Percentiles rank a stretch among this genome's conserved stretches.
Conservation (phyloP, 2,113 vertebrate species). For the Athene cunicularia region DNA sequence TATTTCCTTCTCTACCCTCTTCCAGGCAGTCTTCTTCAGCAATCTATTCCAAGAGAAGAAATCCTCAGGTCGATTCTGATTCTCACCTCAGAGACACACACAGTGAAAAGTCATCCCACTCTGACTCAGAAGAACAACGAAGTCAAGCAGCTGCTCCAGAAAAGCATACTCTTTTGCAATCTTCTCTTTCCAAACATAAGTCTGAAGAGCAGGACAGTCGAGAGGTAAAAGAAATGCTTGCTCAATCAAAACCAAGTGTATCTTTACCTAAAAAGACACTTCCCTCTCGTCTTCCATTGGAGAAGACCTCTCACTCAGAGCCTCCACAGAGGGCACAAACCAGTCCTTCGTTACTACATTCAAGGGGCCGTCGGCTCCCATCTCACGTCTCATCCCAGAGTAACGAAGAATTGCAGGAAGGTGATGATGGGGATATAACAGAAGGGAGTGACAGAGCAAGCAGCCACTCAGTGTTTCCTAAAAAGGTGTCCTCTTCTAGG, state of each 20-base stretch:
- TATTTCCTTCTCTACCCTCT: conserved; percentile 30
- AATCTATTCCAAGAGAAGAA: conserved; percentile 49
- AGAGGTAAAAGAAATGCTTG: background rate
- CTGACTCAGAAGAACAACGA: background rate
- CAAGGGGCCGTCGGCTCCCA: conserved; percentile 45
- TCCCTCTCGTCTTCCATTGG: background rate
- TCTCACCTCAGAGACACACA: background rate
- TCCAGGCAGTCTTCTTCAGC: conserved; percentile 60
- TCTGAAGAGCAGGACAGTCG: background rate
- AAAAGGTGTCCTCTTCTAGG: conserved; percentile 32
- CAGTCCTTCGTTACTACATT: conserved; percentile 30
- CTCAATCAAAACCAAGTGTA: background rate
- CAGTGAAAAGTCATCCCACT: background rate
- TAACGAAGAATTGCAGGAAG: conserved; percentile 17
- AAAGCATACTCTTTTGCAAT: conserved; percentile 47
- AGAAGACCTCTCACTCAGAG: conserved; percentile 24
- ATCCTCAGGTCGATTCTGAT: conserved; percentile 24
- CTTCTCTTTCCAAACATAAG: conserved; percentile 23
- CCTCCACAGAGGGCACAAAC: background rate
- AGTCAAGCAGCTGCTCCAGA: conserved; percentile 38
- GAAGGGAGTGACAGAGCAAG: background rate
- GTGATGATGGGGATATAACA: background rate
- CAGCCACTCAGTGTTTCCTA: background rate
- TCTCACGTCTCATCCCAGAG: background rate
- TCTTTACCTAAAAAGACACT: conserved; percentile 42